Evolutionary conservation across 2,797 vertebrate genomes (phyloP).

Genomic region (Cossypha polioptera): DNA sequence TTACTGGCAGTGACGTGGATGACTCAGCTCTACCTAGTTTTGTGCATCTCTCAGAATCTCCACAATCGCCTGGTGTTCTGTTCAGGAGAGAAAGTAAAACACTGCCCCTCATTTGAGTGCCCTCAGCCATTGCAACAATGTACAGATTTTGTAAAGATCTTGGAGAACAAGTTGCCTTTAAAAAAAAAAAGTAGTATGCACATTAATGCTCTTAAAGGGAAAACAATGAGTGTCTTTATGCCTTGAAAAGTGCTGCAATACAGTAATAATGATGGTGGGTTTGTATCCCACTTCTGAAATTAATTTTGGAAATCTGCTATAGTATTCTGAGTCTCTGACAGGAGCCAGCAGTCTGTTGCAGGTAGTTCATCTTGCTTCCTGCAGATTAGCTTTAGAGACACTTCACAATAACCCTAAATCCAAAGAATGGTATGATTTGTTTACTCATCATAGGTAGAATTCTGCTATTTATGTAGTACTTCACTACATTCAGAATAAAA

Average conservation of each 20-base stretch:
- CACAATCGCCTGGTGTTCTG: background rate
- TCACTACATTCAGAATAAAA: background rate
- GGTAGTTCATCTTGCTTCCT: background rate
- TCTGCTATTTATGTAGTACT: background rate
- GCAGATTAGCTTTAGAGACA: background rate
- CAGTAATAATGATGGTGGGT: background rate
- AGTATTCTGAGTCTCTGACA: background rate
- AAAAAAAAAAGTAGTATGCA: background rate
- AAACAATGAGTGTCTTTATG: constrained; percentile 42
- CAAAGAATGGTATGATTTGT: background rate
- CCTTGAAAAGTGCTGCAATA: background rate
- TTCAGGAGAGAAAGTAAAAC: background rate
- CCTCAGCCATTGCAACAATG: background rate
- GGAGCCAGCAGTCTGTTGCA: background rate
- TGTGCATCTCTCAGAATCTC: constrained; percentile 11
- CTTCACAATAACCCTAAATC: background rate
- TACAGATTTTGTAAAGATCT: background rate
- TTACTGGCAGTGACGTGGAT: constrained; percentile 57
- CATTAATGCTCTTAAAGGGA: background rate
- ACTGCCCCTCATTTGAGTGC: background rate
- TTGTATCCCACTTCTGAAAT: background rate
- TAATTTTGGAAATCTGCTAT: background rate
- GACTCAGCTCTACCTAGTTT: constrained; percentile 63
- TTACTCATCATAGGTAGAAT: background rate
- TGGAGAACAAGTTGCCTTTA: background rate